Base-by-base conservation (phyloP, 2,888 invertebrate species). In the Dendrolimus houi region DNA sequence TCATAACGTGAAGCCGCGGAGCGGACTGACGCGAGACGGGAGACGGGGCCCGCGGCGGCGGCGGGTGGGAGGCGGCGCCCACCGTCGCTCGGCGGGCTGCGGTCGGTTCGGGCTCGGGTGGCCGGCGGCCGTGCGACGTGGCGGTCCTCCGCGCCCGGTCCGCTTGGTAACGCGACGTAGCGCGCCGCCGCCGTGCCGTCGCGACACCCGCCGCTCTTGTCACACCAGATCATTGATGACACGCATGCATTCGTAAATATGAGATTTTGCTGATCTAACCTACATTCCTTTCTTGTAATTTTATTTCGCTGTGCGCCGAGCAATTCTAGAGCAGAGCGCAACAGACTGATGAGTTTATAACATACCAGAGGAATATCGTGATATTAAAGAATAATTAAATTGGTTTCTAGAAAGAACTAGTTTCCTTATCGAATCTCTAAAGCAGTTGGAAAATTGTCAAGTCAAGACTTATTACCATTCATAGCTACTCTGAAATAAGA, bases 1-100 rank as follows among this genome's bases (percentile, higher is more conserved):
- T 69, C 74, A 72, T 74, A 70, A 71, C 72, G 73, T 78, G 73
- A 83, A 75, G 80, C 82, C 84, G 83, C 86, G 77, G 70, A 77
- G 83, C 80, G 81, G 81, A 87, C 87, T 86, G 83, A 70, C 47
- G 64, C 61, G 65, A 54, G 62, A 60, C 61, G 61, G 60, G 65
- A 54, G 62, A 60, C 61, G 61, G 60, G 62, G 61, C 61, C 64
- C 62, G 64, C 64, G 63, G 70, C 64, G 63, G 65, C 59, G 63
- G 66, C 57, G 64, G 63, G 67, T 67, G 69, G 64, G 68, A 64
- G 62, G 67, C 66, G 64, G 59, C 54, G 57, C 59, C 47, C 47
- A 47, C 47, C 47, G 47, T 12, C 70, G 65, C 79, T 67, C 62
- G 61, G 65, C 63, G 69, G 72, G 65, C 88, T 84, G 72, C 74